Evolutionary conservation across 1,140 invertebrate species (phyloP), one percentile per base, ranked within the genome.

Genomic region (Hestina assimilis): DNA sequence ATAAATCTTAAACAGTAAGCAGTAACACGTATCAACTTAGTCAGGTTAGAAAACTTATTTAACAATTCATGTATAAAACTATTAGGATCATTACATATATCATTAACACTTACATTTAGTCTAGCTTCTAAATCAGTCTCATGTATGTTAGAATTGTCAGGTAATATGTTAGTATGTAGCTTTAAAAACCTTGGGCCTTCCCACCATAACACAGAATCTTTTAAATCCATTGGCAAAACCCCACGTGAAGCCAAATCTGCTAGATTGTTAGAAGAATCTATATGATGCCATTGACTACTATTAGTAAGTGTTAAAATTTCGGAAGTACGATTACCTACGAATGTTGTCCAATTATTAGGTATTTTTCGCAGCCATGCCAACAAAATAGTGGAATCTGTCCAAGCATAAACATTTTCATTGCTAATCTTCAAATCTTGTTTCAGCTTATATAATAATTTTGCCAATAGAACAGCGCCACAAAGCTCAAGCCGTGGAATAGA

Each of bases 301-400:
- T 35, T 26, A 5, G 66, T 67, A 4, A 63, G 46, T 20, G 57
- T 52, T 46, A 74, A 71, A 42, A 89, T 87, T 64, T 74, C 52
- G 1, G 69, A 19, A 0, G 86, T 75, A 20, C 83, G 42, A 67
- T 89, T 89, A 1, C 74, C 76, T 4, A 80, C 75, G 52, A 87
- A 89, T 0, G 69, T 75, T 29, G 73, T 73, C 38, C 72, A 72
- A 9, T 15, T 45, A 41, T 14, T 47, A 8, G 83, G 77, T 8
- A 38, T 43, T 20, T 59, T 67, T 3, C 45, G 48, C 19, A 87
- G 43, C 82, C 85, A 89, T 23, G 59, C 38, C 17, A 88, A 38
- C 6, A 79, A 75, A 9, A 88, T 80, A 0, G 69, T 82, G 0
- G 82, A 87, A 54, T 89, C 83, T 0, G 70, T 75, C 78, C 79